Conservation (phyloP, 2,113 vertebrate species). For the Ailurus styani region DNA sequence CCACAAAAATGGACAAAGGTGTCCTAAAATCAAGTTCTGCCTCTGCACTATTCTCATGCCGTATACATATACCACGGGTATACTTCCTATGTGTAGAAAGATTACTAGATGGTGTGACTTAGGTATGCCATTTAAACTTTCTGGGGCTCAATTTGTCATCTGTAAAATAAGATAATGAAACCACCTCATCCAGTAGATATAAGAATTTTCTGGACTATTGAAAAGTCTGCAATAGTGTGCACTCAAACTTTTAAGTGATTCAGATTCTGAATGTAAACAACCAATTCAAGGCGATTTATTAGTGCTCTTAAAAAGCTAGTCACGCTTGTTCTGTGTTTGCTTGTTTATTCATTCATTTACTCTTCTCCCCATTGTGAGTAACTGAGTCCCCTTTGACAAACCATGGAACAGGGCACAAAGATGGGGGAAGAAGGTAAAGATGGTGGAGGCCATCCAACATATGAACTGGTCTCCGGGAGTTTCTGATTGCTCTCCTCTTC, state of each 20-base stretch:
- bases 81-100: not conserved
- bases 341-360: not conserved
- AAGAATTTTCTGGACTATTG: not conserved
- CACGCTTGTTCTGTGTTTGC: not conserved
- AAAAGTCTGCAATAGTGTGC: not conserved
- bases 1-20: not conserved
- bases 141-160: not conserved
- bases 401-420: not conserved
- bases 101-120: not conserved
- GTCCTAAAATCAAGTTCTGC: not conserved
- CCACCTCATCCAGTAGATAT: not conserved
- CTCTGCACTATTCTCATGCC: not conserved
- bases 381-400: not conserved
- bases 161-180: not conserved
- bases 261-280: conserved; percentile 12
- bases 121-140: not conserved
- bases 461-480: not conserved
- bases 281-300: not conserved
- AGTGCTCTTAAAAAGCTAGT: not conserved
- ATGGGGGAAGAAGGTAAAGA: not conserved
- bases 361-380: not conserved
- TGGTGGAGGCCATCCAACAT: not conserved
- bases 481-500: not conserved
- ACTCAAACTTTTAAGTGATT: not conserved
- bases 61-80: not conserved